Percentiles rank a stretch among this genome's conserved stretches.
These are phyloP conservation scores for Zaprionus gabonicus DNA, from an alignment of 1,140 invertebrate genomes.

Conservation along the genomic window DNA sequence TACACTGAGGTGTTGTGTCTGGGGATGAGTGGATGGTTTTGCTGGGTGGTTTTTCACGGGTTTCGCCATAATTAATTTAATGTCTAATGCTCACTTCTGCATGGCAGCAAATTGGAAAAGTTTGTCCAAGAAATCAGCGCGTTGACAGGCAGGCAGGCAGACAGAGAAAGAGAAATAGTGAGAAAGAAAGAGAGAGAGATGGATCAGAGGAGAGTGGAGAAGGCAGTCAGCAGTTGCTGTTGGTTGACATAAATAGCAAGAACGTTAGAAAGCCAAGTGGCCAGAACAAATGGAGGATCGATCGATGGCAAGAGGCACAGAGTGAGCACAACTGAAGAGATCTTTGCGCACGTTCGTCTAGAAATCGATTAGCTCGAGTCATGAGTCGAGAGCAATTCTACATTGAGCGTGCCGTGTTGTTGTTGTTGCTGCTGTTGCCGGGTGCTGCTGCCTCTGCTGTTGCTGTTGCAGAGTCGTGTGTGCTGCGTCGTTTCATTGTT, in stretches of 20 bases:
- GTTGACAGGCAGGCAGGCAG: constrained; percentile 25
- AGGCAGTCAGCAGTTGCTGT: background rate
- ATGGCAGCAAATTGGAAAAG: constrained; percentile 50
- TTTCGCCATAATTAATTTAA: constrained; percentile 66
- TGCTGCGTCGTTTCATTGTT: constrained; percentile 64
- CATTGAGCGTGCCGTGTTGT: constrained; percentile 36
- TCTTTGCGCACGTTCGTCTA: constrained; percentile 65
- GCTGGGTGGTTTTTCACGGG: constrained; percentile 49
- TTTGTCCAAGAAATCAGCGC: constrained; percentile 42
- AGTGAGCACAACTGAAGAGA: constrained; percentile 20
- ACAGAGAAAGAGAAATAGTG: background rate
- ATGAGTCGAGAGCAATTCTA: constrained; percentile 55
- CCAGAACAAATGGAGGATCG: constrained; percentile 59
- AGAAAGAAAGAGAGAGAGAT: background rate
- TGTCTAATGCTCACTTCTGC: constrained; percentile 57
- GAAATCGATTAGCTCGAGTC: constrained; percentile 74
- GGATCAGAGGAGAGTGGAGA: background rate
- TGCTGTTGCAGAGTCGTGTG: constrained; percentile 28
- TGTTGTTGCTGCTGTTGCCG: constrained; percentile 17
- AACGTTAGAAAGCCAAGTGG: constrained; percentile 67
- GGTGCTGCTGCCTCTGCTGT: background rate
- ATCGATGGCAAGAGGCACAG: constrained; percentile 33
- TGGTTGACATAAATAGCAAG: constrained; percentile 65
- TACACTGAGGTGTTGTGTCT: background rate
- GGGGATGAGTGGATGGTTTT: constrained; percentile 5